Conservation (phyloP, 2,888 invertebrate species). For the Orchesella flavescens region DNA sequence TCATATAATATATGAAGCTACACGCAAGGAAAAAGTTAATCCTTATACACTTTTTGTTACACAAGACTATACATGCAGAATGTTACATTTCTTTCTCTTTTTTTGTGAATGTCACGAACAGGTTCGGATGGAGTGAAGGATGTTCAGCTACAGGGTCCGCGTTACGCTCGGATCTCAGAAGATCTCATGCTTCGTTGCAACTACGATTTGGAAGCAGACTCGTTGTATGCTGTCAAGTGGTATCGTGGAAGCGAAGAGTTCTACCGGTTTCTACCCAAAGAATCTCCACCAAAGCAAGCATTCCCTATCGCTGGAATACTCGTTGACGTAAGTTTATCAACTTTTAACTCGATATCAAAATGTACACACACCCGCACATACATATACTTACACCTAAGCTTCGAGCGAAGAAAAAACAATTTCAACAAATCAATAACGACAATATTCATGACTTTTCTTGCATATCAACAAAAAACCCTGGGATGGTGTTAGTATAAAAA, state of each 20-base stretch:
- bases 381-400: no score
- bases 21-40: no score
- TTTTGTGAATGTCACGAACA: constrained; percentile 34
- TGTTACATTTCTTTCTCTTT: neutral
- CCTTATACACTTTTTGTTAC: no score
- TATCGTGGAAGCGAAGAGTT: constrained; percentile 67
- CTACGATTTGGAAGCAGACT: constrained; percentile 66
- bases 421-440: no score
- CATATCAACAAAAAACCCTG: no score
- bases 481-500: no score
- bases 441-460: no score
- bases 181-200: constrained; percentile 66
- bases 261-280: constrained; percentile 66
- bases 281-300: constrained; percentile 60
- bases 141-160: constrained; percentile 57
- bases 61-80: no score
- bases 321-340: constrained; percentile 55
- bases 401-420: no score
- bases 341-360: neutral
- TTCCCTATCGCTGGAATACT: constrained; percentile 57
- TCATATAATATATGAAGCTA: no score
- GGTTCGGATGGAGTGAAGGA: constrained; percentile 67
- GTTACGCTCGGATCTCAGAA: constrained; percentile 64
- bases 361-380: no score
- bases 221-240: constrained; percentile 68